Conservation (phyloP, 2,888 invertebrate genomes). For the Dione juno region DNA sequence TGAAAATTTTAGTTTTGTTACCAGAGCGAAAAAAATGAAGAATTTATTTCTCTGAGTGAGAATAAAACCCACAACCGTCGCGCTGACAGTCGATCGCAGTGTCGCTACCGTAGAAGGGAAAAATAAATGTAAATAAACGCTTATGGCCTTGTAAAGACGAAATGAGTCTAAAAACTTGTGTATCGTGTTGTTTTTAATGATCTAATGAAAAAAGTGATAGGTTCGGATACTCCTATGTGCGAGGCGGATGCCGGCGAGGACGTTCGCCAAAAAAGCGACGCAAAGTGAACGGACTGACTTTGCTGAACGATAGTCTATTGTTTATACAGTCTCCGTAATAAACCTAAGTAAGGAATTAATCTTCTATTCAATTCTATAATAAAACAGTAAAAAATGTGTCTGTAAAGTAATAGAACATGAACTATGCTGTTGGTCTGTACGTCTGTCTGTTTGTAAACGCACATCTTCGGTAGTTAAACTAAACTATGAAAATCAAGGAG, state of each 20-base stretch:
- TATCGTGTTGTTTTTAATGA: constrained; percentile 39
- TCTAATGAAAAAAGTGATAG: constrained; percentile 45
- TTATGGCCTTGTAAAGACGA: constrained; percentile 38
- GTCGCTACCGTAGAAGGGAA: constrained; percentile 25
- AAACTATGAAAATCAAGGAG: no score
- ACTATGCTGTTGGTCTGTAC: no score
- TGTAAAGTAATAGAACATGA: no score
- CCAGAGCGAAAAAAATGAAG: no score
- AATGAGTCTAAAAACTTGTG: constrained; percentile 36
- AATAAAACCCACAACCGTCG: no score
- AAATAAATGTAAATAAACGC: constrained; percentile 1
- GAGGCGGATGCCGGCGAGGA: constrained; percentile 64
- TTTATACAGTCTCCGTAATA: constrained; percentile 50
- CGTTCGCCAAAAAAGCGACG: constrained; percentile 58
- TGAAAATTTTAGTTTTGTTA: no score
- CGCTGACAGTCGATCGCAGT: background rate
- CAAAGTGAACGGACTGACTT: constrained; percentile 59
- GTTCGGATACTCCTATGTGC: constrained; percentile 38
- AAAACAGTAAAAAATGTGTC: no score
- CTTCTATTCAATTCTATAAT: no score
- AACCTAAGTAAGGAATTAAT: constrained; percentile 27
- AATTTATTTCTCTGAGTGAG: no score
- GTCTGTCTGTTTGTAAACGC: no score
- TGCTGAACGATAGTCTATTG: constrained; percentile 53
- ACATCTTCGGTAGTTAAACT: no score